These are phyloP conservation scores for Apus apus DNA, from an alignment of 2,113 vertebrate genomes.

Conservation along the genomic window DNA sequence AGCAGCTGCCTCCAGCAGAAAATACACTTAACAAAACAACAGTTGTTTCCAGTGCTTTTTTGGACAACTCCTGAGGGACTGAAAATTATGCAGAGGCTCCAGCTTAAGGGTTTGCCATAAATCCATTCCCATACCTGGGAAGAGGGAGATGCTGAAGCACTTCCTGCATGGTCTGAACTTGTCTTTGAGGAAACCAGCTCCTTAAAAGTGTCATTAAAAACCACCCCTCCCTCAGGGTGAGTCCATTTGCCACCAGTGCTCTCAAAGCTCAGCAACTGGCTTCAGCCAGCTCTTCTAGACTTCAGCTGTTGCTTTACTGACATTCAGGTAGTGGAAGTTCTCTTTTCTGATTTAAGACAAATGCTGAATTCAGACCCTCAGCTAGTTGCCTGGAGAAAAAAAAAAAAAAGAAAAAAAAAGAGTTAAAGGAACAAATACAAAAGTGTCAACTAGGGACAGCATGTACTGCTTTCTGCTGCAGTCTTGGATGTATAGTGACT, in stretches of 20 bases:
- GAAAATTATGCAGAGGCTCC: background rate
- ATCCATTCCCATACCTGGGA: background rate
- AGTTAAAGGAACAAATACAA: background rate
- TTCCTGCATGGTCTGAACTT: background rate
- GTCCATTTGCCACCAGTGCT: background rate
- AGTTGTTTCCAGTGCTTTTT: background rate
- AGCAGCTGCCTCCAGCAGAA: background rate
- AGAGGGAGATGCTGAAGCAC: background rate
- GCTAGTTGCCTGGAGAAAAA: background rate
- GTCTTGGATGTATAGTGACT: background rate
- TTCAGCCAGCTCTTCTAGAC: background rate
- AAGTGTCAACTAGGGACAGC: background rate
- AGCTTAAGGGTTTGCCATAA: background rate
- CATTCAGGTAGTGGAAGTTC: background rate
- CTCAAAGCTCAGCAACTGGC: background rate
- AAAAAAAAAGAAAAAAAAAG: background rate
- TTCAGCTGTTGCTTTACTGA: background rate
- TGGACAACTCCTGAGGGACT: background rate
- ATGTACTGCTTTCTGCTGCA: background rate
- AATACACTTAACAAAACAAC: background rate
- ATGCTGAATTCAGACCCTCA: background rate
- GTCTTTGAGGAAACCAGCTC: background rate
- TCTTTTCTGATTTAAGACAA: background rate
- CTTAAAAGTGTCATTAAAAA: background rate
- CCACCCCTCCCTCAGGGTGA: background rate